Conservation (phyloP, 2,888 invertebrate genomes). For the Andrena dorsata region DNA sequence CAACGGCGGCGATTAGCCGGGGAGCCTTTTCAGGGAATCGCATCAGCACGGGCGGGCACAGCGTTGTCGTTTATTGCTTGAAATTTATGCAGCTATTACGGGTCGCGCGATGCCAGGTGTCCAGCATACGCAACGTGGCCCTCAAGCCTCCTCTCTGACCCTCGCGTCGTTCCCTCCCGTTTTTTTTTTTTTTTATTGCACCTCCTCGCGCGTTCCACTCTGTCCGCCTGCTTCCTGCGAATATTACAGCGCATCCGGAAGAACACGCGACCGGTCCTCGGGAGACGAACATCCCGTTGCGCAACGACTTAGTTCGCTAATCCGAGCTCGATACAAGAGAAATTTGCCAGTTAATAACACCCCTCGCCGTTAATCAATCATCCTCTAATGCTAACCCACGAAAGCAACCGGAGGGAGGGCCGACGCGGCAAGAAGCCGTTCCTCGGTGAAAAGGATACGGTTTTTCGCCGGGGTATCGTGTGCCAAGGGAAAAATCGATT, state of each 20-base stretch:
- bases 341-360: constrained; percentile 4
- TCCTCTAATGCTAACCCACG: constrained; percentile 12
- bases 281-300: not conserved
- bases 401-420: not conserved
- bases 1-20: constrained; percentile 22
- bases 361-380: constrained; percentile 28
- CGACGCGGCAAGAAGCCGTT: not conserved
- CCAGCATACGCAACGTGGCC: constrained; percentile 54
- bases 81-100: constrained; percentile 71
- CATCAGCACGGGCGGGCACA: constrained; percentile 34
- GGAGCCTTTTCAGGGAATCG: constrained; percentile 50
- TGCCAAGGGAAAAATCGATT: constrained; percentile 32
- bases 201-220: constrained; percentile 33
- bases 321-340: not conserved
- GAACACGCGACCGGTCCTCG: not conserved
- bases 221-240: constrained; percentile 5
- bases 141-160: constrained; percentile 57
- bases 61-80: constrained; percentile 61
- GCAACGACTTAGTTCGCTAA: not conserved
- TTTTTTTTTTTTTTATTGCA: constrained; percentile 57
- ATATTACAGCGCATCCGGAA: constrained; percentile 9
- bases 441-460: not conserved
- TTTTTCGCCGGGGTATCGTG: not conserved
- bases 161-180: constrained; percentile 60
- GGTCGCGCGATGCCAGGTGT: constrained; percentile 64